These are phyloP conservation scores for Oenanthe oenanthe DNA, from an alignment of 2,113 vertebrate species.

Conservation along the genomic window DNA sequence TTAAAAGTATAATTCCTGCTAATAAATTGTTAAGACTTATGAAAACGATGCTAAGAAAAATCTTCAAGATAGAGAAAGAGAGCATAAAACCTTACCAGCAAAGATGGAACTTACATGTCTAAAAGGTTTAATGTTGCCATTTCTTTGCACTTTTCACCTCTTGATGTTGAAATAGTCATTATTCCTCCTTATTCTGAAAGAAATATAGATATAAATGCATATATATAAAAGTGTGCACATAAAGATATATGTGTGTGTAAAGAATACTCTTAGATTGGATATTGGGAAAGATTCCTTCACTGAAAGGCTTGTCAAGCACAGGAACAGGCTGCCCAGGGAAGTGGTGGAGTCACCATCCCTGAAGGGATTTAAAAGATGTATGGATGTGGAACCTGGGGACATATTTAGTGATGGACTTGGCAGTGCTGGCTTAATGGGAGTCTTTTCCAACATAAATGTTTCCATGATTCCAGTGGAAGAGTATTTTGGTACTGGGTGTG, in stretches of 20 bases:
- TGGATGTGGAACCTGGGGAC: neutral
- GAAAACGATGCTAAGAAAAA: slow-evolving; percentile 66
- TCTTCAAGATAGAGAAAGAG: neutral
- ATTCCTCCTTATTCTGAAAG: neutral
- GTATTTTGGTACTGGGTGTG: neutral
- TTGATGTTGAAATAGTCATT: neutral
- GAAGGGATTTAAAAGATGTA: neutral
- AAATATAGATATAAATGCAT: neutral
- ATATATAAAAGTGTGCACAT: neutral
- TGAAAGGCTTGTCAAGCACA: neutral
- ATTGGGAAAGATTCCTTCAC: neutral
- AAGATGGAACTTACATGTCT: neutral
- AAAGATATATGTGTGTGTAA: neutral
- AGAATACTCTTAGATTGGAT: neutral
- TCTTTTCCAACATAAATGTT: neutral
- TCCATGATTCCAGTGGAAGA: neutral
- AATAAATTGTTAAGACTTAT: slow-evolving; percentile 73
- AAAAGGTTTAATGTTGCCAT: neutral
- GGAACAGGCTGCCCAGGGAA: neutral
- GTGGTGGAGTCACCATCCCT: neutral
- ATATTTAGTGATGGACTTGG: neutral
- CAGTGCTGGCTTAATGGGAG: neutral
- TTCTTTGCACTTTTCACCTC: neutral
- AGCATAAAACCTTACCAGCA: neutral
- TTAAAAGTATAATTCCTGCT: slow-evolving; percentile 70